Evolutionary conservation across 2,797 vertebrate genomes (phyloP).

Genomic region (Bufotes viridis): DNA sequence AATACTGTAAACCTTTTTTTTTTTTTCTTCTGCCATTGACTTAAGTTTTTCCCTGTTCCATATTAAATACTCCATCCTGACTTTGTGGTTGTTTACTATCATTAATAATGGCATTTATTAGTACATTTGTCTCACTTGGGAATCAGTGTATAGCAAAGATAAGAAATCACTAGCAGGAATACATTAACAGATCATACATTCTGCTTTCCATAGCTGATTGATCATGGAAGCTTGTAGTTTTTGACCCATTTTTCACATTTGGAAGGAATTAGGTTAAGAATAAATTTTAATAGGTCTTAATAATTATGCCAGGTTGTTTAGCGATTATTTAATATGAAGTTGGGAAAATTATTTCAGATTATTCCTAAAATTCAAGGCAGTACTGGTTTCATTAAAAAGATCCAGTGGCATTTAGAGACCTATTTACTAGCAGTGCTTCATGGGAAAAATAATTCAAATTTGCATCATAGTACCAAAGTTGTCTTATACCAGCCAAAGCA

Average conservation of each 20-base stretch:
- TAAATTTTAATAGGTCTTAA: too few relatives aligned
- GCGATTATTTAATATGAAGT: too few relatives aligned
- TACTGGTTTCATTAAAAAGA: too few relatives aligned
- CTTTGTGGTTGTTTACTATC: not conserved
- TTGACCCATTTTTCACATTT: slow-evolving; percentile 1
- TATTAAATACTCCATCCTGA: not conserved
- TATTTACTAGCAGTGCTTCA: too few relatives aligned
- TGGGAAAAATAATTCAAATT: too few relatives aligned
- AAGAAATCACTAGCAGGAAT: slow-evolving; percentile 15
- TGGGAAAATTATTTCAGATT: too few relatives aligned
- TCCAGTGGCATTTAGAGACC: too few relatives aligned
- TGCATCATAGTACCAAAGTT: too few relatives aligned
- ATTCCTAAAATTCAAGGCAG: too few relatives aligned
- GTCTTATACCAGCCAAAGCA: too few relatives aligned
- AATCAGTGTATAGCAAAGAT: slow-evolving; percentile 10
- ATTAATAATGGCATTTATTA: slow-evolving; percentile 36
- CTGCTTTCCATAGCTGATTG: slow-evolving; percentile 13
- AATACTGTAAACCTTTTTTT: not conserved
- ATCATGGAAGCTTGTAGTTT: not conserved
- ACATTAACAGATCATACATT: not conserved
- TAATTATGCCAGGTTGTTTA: not conserved
- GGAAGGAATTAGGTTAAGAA: not conserved
- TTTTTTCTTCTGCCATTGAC: not conserved
- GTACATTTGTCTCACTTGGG: slow-evolving; percentile 15
- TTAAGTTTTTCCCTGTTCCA: not conserved